phyloP scores from a whole-genome alignment of 2,113 vertebrate genomes.

The Sus scrofa region T2T-Sscrofa CM000814.6:58474001-58474500 shows the following conservation, averaged over 20 bases:
- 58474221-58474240: not conserved
- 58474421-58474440: not conserved
- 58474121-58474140: not conserved
- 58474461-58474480: too few species aligned
- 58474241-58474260: not conserved
- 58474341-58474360: not conserved
- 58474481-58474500: not conserved
- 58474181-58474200: not conserved
- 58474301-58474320: not conserved
- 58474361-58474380: not conserved
- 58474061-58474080: not conserved
- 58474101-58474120: not conserved
- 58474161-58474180: not conserved
- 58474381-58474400: not conserved
- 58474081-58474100: not conserved
- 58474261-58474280: rapidly evolving
- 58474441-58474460: not conserved
- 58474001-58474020: not conserved
- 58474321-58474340: not conserved
- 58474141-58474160: too few species aligned
- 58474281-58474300: not conserved
- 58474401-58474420: not conserved
- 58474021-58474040: not conserved
- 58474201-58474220: not conserved
- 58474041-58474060: not conserved